phyloP scores from a whole-genome alignment of 1,140 invertebrate species.

The Apocrypta bakeri region DNA sequence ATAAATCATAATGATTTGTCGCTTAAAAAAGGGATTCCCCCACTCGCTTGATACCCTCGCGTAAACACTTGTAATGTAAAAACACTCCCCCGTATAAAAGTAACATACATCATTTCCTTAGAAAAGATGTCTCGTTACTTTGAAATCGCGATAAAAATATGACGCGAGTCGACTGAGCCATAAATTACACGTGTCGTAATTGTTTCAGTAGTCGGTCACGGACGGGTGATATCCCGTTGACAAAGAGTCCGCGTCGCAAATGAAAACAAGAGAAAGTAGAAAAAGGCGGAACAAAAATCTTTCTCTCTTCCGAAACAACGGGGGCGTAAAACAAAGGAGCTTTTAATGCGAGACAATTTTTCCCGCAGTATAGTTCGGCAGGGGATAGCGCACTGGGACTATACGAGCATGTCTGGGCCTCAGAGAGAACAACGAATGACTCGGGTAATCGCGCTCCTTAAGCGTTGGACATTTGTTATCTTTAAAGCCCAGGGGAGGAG shows the following conservation, averaged over 20 bases:
- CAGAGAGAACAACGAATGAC: slow-evolving; percentile 58
- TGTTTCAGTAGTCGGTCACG: background rate
- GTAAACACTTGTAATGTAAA: background rate
- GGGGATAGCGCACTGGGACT: background rate
- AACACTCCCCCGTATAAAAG: too few relatives aligned
- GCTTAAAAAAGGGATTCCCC: background rate
- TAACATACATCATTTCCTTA: too few relatives aligned
- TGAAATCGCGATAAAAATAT: background rate
- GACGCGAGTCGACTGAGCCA: background rate
- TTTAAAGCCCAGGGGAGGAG: slow-evolving; percentile 56
- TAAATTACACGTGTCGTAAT: background rate
- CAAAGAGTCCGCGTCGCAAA: background rate
- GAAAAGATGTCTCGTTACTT: too few relatives aligned
- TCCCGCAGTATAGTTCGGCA: background rate
- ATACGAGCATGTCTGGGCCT: background rate
- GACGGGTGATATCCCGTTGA: background rate
- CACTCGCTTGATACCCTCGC: background rate
- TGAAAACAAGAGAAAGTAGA: background rate
- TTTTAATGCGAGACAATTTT: slow-evolving; percentile 41
- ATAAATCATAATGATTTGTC: background rate
- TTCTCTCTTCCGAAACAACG: background rate
- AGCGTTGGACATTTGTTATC: slow-evolving; percentile 66
- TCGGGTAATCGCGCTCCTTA: slow-evolving; percentile 58
- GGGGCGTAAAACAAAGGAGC: slow-evolving; percentile 30
- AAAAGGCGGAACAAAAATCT: background rate